Conservation (phyloP, 2,888 invertebrate species). For the Argynnis bischoffii region DNA sequence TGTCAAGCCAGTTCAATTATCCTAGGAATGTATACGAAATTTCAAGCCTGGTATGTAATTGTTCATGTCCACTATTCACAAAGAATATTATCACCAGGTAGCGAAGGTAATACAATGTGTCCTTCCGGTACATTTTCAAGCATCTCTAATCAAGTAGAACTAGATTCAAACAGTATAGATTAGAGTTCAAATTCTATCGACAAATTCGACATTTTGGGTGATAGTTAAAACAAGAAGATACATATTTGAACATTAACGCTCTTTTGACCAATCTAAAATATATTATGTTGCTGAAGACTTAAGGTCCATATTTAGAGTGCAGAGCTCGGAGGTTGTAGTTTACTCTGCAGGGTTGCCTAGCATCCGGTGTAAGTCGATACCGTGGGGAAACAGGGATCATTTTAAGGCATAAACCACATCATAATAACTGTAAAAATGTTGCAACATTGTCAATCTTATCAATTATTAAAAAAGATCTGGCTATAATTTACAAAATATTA, state of each 20-base stretch:
- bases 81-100: slow-evolving; percentile 79
- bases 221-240: slow-evolving; percentile 42
- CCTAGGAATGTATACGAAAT: slow-evolving; percentile 67
- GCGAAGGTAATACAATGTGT: slow-evolving; percentile 70
- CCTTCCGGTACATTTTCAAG: slow-evolving; percentile 67
- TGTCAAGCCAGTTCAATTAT: slow-evolving; percentile 41
- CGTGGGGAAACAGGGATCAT: slow-evolving; percentile 71
- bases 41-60: slow-evolving; percentile 55
- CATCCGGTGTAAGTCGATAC: slow-evolving; percentile 77
- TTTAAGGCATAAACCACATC: slow-evolving; percentile 54
- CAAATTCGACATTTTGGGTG: slow-evolving; percentile 22
- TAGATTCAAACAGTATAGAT: slow-evolving; percentile 38
- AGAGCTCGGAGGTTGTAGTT: slow-evolving; percentile 48
- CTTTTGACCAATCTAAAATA: slow-evolving; percentile 30
- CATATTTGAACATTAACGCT: slow-evolving; percentile 38
- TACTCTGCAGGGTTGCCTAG: slow-evolving; percentile 64
- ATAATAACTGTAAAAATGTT: slow-evolving; percentile 29
- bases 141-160: slow-evolving; percentile 38
- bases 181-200: slow-evolving; percentile 44
- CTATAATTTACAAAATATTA: too few relatives aligned
- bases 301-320: slow-evolving; percentile 32
- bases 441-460: slow-evolving; percentile 7
- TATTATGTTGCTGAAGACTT: slow-evolving; percentile 34
- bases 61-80: slow-evolving; percentile 65
- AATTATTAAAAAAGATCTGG: too few relatives aligned